A percentile compares a stretch with the other conserved stretches of the same genome.
These are phyloP conservation scores for Aspiorhynchus laticeps DNA, from an alignment of 2,113 vertebrate species.

Conservation along the genomic window DNA sequence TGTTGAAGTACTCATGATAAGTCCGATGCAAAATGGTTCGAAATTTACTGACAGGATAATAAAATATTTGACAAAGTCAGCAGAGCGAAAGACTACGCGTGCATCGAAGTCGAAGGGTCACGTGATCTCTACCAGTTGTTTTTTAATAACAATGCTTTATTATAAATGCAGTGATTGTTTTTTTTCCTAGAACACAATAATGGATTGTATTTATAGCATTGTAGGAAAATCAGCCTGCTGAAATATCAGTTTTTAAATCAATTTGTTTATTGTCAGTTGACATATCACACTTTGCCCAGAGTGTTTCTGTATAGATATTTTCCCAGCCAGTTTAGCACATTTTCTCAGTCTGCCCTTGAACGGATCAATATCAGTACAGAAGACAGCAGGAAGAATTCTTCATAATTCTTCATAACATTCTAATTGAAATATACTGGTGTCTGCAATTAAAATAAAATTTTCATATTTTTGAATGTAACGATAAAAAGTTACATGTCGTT, in stretches of 20 bases:
- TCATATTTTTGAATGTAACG: background rate
- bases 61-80: no score
- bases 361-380: constrained; percentile 61
- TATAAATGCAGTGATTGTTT: background rate
- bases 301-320: constrained; percentile 51
- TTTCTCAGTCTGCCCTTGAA: constrained; percentile 55
- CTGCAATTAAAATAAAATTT: background rate
- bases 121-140: no score
- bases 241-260: constrained; percentile 31
- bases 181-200: no score
- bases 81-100: no score
- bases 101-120: no score
- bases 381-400: constrained; percentile 24
- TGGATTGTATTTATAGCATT: no score
- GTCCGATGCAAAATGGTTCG: no score
- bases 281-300: constrained; percentile 28
- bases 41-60: no score
- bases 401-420: constrained; percentile 40
- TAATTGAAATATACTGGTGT: constrained; percentile 36
- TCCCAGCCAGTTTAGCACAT: constrained; percentile 45
- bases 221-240: background rate
- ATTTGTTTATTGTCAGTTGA: background rate
- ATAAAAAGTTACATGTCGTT: background rate
- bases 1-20: no score
- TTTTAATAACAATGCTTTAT: background rate